Base-by-base conservation (phyloP, 2,113 vertebrate species). In the Gallinago media region DNA sequence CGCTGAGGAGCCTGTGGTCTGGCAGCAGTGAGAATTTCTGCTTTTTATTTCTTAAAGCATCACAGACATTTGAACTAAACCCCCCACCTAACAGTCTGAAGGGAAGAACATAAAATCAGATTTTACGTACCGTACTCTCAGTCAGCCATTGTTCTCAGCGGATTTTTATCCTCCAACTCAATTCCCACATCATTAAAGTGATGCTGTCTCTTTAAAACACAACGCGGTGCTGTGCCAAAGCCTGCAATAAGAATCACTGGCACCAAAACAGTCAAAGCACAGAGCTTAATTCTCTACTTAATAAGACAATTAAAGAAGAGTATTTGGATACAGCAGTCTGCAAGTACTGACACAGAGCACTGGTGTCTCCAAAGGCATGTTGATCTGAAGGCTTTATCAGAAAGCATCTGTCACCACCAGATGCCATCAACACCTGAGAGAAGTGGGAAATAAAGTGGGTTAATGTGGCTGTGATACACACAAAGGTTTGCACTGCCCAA, bases 1-100 rank as follows among this genome's bases (percentile, higher is more conserved):
- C 97, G 38, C 95, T 96, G 96, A 98, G 98, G 98, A 98, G 98
- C 97, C 98, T 98, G 98, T 97, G 98, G 98, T 97, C 97, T 98
- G 98, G 98, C 98, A 97, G 67, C 44, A 78, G 90, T 22, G 31
- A 62, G 94, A 93, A 96, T 98, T 98, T 98, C 97, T 94, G 77
- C 88, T 92, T 97, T 97, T 97, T 95, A 98, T 98, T 98, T 98
- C 94, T 97, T 92, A 97, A 97, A 97, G 95, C 95, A 87, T 94
- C 2, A 0, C 76, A 96, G 87, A 86, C 89, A 89, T 97, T 96
- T 89, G 94, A 97, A 92, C 88, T 95, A 67, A 92, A 91, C 89
- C 93, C 89, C 92, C 91, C 96, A 92, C 91, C 93, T 81, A 86
- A 96, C 3, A 94, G 89, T 92, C 86, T 79, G 88, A 96, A 94